Conservation (phyloP, 2,888 invertebrate genomes). For the Drosophila setosimentum region DNA sequence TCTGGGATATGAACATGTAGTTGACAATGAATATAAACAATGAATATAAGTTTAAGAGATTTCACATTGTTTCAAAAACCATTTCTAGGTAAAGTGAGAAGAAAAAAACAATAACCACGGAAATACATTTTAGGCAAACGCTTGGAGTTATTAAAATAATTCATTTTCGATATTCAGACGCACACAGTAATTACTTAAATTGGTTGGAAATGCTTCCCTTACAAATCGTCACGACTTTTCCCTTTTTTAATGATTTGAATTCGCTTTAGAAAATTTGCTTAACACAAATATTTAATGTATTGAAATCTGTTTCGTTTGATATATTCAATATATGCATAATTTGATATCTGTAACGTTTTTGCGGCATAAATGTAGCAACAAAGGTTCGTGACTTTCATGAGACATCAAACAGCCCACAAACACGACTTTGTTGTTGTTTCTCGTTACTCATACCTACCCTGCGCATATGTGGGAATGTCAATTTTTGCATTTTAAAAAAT, state of each 20-base stretch:
- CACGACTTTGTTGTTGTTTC: background rate
- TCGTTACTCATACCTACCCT: background rate
- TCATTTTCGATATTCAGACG: background rate
- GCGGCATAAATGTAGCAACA: background rate
- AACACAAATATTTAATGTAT: background rate
- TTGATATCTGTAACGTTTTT: conserved; percentile 1
- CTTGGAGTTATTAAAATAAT: background rate
- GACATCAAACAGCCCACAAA: conserved; percentile 23
- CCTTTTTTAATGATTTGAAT: background rate
- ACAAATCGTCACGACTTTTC: background rate
- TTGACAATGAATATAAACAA: background rate
- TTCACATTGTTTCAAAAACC: background rate
- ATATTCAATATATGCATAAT: conserved; percentile 6
- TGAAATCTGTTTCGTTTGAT: background rate
- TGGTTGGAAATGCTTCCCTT: background rate
- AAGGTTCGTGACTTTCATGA: conserved; percentile 11
- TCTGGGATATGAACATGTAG: background rate
- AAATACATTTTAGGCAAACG: background rate
- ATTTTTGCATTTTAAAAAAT: conserved; percentile 33
- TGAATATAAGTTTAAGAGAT: background rate
- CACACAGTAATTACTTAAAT: background rate
- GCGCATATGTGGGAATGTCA: conserved; percentile 23
- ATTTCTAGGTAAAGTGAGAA: background rate
- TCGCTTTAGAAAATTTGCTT: too few species aligned
- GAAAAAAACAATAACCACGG: background rate